A percentile compares a stretch with the other conserved stretches of the same genome.
phyloP scores from a whole-genome alignment of 2,113 vertebrate genomes.

The Sialia sialis region DNA sequence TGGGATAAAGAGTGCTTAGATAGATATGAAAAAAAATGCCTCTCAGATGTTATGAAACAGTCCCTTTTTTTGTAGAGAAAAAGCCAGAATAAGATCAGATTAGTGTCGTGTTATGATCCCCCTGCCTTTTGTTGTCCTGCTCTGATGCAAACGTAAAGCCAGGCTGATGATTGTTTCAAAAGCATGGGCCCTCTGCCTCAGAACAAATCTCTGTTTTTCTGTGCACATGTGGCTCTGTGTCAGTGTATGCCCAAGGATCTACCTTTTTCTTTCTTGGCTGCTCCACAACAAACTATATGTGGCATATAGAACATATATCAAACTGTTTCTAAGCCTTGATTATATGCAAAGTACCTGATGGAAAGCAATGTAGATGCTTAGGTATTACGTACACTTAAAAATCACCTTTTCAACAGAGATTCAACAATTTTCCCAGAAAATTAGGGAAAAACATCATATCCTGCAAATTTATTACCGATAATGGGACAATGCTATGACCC shows the following conservation, averaged over 20 bases:
- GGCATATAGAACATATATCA: neutral
- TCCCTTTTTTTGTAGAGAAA: neutral
- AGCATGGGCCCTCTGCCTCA: neutral
- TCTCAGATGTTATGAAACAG: neutral
- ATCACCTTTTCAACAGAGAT: neutral
- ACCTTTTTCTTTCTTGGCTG: neutral
- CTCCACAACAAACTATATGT: neutral
- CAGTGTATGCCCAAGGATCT: neutral
- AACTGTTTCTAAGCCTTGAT: neutral
- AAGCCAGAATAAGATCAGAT: slow-evolving; percentile 16
- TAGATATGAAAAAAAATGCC: neutral
- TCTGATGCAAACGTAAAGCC: neutral
- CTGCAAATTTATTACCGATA: neutral
- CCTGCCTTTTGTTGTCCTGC: neutral
- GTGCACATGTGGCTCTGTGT: neutral
- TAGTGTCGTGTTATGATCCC: slow-evolving; percentile 12
- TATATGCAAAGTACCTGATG: neutral
- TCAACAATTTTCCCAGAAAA: neutral
- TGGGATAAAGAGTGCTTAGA: slow-evolving; percentile 28
- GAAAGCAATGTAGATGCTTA: neutral
- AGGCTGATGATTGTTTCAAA: neutral
- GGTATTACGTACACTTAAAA: neutral
- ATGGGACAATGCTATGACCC: accelerated
- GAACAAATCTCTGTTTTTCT: neutral
- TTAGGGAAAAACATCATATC: neutral